Evolutionary conservation across 1,140 invertebrate species (phyloP), one percentile per base, ranked within the genome.

Genomic region (Contarinia nasturtii): DNA sequence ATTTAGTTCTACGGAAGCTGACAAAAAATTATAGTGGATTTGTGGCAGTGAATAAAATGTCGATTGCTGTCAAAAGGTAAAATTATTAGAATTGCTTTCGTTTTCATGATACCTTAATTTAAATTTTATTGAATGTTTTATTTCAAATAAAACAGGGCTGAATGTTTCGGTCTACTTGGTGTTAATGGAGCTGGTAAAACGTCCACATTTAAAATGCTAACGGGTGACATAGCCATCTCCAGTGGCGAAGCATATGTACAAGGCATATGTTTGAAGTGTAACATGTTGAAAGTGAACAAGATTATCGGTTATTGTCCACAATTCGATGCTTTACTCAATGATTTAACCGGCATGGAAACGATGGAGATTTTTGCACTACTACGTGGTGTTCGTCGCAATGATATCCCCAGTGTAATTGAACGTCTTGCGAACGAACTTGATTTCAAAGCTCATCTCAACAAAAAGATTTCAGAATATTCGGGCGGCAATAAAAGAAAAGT

Each of bases 401-500:
- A 68, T 27, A 55, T 72, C 22, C 55, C 64, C 22, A 58, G 70
- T 52, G 18, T 59, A 14, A 56, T 67, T 46, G 59, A 60, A 27
- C 69, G 63, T 51, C 50, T 63, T 5, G 51, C 53, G 5, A 51
- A 54, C 2, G 36, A 55, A 18, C 62, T 73, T n/a, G 68, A 70
- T 37, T 73, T 72, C 53, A 51, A 54, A 12, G 63, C 67, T 44
- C 69, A 74, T 57, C 52, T 74, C 4, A 63, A 74, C 47, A 74
- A 73, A 49, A 57, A 59, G 58, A 67, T 73, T 44, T 64, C 61
- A 55, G 71, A 64, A 66, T 80, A 78, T 55, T 90, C 85, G 56
- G 86, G 86, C 7, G 91, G 91, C 1, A 96, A 92, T 52, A 93
- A 91, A 60, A 70, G 91, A 42, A 92, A 95, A 61, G 65, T 96